Evolutionary conservation across 2,888 invertebrate species (phyloP).

Genomic region (Dryomyza anilis): DNA sequence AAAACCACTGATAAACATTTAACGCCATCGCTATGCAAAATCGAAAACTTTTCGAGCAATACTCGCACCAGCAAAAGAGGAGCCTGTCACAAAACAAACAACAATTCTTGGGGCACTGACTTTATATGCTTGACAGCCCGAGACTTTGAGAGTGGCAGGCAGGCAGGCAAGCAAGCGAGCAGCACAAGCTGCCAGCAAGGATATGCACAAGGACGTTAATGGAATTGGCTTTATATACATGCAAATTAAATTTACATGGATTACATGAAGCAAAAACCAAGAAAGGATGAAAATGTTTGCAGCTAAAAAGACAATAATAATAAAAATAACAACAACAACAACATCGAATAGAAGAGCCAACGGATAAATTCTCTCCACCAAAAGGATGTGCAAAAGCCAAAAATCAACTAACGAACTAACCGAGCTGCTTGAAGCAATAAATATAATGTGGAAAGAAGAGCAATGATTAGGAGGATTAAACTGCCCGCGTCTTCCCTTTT

Average conservation of each 20-base stretch:
- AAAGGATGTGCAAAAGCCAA: not conserved
- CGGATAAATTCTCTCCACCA: not conserved
- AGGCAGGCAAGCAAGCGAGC: too few species aligned
- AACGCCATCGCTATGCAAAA: too few species aligned
- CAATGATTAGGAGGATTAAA: not conserved
- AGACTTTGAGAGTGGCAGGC: too few species aligned
- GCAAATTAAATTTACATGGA: slow-evolving; percentile 2
- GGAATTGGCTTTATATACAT: slow-evolving; percentile 15
- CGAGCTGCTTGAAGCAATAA: too few species aligned
- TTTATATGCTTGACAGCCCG: too few species aligned
- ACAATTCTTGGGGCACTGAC: too few species aligned
- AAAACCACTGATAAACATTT: too few species aligned
- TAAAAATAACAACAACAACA: not conserved
- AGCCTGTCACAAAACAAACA: too few species aligned
- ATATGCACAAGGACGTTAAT: not conserved
- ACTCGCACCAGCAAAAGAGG: too few species aligned
- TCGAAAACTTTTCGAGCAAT: too few species aligned
- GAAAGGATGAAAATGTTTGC: not conserved
- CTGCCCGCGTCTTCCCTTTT: not conserved
- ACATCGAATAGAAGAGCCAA: not conserved
- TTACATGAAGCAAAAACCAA: not conserved
- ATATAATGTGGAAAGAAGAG: too few species aligned
- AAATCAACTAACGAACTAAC: not conserved
- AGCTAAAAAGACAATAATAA: not conserved
- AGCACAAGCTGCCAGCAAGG: too few species aligned